phyloP scores from a whole-genome alignment of 2,797 vertebrate species.

The Zalophus californianus region DNA sequence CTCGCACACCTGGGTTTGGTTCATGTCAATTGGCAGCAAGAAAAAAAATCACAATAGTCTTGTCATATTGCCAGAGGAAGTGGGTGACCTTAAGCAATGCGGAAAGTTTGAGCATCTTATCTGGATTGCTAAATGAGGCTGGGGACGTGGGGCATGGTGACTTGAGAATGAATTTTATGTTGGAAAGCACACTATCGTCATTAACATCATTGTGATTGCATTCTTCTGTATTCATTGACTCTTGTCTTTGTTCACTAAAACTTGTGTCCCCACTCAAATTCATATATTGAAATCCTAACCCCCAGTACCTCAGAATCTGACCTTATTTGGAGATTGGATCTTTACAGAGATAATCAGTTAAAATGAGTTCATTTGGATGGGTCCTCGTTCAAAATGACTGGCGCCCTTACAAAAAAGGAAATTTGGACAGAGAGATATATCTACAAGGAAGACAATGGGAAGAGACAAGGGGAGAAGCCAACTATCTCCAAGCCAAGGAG shows the following conservation, averaged over 20 bases:
- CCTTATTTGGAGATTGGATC: neutral
- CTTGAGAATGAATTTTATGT: neutral
- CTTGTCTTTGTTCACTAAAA: neutral
- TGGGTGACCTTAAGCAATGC: neutral
- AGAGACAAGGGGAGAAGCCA: neutral
- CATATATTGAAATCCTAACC: neutral
- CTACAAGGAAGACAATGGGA: neutral
- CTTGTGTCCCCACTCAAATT: neutral
- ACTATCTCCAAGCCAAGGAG: neutral
- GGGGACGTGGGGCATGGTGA: accelerated
- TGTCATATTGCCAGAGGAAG: neutral
- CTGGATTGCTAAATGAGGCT: neutral
- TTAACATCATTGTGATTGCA: neutral
- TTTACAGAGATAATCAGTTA: neutral
- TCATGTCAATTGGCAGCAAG: neutral
- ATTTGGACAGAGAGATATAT: neutral
- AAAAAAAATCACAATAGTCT: neutral
- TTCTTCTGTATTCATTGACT: neutral
- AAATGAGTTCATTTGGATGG: neutral
- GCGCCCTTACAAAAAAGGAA: neutral
- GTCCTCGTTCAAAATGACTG: neutral
- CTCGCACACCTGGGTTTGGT: neutral
- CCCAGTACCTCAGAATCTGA: neutral
- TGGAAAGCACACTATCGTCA: neutral
- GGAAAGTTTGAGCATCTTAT: neutral